Base-by-base conservation (phyloP, 2,888 invertebrate species). In the Stenolophus ochropezus region DNA sequence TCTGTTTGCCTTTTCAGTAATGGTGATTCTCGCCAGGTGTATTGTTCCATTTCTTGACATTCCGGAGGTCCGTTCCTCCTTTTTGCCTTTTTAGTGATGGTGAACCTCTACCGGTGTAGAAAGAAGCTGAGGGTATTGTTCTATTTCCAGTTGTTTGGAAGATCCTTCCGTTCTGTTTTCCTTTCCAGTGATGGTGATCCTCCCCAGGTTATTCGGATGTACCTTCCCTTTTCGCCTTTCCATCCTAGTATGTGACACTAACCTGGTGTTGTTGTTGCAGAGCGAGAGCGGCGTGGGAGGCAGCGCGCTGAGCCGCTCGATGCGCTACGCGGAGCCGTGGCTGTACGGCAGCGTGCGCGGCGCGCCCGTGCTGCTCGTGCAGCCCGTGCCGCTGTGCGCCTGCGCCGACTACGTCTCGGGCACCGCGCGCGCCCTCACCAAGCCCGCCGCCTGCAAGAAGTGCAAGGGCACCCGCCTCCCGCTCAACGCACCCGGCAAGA, bases 261-360 rank as follows among this genome's bases (percentile, higher is more conserved):
- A n/a, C n/a, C n/a, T n/a, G n/a, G n/a, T n/a, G n/a, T 33, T 1
- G 18, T 56, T 18, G 5, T 86, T 85, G 21, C 83, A 87, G 87
- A 85, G 86, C 84, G 86, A 87, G 81, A 86, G 86, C 58, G 84
- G 84, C 85, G 93, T 93, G 84, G 93, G 93, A 78, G 93, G 93
- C 83, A 93, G 94, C 86, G 93, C 94, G n/a, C 88, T 96, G 76
- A 94, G 95, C 82, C 94, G 95, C 88, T 95, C 95, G 86, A 95
- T 96, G 95, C 94, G 94, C 88, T 95, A 95, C 90, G 94, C 95
- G 47, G 95, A 96, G 87, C 94, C 95, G 79, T 96, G 96, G 96
- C 91, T 96, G 14, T 96, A 96, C 87, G 95, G 96, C 85, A 95
- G 95, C 47, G 93, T 95, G 0, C 91, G 94, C 85, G 90, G 91